Percentiles rank a stretch among this genome's conserved stretches.
Conservation (phyloP, 2,888 invertebrate species). For the Leptinotarsa juncta region DNA sequence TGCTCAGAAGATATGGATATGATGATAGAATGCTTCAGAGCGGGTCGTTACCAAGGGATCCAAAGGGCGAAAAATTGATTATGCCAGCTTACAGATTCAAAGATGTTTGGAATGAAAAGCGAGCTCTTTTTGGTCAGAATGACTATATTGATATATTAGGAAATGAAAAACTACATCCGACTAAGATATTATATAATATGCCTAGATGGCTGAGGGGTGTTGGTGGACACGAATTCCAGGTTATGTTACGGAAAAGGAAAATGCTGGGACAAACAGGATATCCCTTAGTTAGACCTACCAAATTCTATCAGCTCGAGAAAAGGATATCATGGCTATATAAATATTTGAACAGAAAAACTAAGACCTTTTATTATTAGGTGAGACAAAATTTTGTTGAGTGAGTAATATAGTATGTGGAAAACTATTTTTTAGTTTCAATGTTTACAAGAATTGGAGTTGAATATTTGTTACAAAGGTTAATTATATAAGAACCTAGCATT, state of each 20-base stretch:
- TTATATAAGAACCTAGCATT: no score
- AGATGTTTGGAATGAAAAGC: conserved; percentile 80
- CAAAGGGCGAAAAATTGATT: conserved; percentile 68
- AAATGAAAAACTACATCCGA: conserved; percentile 83
- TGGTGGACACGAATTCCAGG: conserved; percentile 86
- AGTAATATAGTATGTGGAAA: not conserved
- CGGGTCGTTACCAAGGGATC: conserved; percentile 78
- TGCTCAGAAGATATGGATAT: conserved; percentile 78
- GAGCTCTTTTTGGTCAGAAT: conserved; percentile 92
- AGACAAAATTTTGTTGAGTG: not conserved
- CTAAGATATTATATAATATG: conserved; percentile 84
- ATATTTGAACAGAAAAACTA: conserved; percentile 84
- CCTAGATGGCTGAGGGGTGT: conserved; percentile 93
- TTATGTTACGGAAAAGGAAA: conserved; percentile 79
- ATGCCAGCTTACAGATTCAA: conserved; percentile 80
- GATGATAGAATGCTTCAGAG: conserved; percentile 74
- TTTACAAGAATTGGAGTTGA: no score
- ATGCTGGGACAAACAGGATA: conserved; percentile 71
- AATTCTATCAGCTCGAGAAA: conserved; percentile 81
- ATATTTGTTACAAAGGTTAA: no score
- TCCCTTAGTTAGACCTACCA: conserved; percentile 77
- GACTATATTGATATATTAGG: conserved; percentile 98
- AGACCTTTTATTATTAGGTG: conserved; percentile 69
- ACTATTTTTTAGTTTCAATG: not conserved
- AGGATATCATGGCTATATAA: conserved; percentile 80